phyloP scores from a whole-genome alignment of 1,140 invertebrate genomes.

The Pogonognathellus flavescens region DNA sequence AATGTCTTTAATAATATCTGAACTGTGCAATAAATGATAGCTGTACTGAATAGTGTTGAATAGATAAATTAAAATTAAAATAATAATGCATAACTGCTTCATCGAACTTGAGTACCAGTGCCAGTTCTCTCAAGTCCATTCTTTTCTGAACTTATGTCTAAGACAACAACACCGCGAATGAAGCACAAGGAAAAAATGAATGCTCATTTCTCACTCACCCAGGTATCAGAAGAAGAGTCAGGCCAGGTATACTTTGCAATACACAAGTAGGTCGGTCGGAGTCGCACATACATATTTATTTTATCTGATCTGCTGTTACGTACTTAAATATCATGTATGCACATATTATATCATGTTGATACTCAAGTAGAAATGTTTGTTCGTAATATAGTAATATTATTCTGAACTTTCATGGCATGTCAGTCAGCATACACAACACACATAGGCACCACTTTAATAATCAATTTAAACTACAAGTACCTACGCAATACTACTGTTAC shows the following conservation, averaged over 20 bases:
- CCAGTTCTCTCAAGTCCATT: conserved; percentile 46
- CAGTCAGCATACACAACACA: too few species aligned
- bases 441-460: too few species aligned
- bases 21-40: conserved; percentile 38
- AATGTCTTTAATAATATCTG: conserved; percentile 20
- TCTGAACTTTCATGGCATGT: too few species aligned
- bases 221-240: too few species aligned
- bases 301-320: too few species aligned
- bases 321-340: too few species aligned
- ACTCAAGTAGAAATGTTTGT: too few species aligned
- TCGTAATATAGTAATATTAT: too few species aligned
- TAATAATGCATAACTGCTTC: conserved; percentile 47
- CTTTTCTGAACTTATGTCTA: background rate
- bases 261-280: conserved; percentile 17
- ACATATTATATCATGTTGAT: too few species aligned
- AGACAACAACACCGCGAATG: background rate
- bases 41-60: conserved; percentile 20
- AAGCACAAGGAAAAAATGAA: background rate
- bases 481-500: conserved; percentile 14
- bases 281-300: too few species aligned
- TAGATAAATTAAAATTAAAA: conserved; percentile 42
- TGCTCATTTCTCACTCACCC: too few species aligned
- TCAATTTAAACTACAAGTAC: conserved; percentile 1
- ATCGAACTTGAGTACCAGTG: conserved; percentile 44
- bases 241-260: too few species aligned